These are phyloP conservation scores for Dascillus cervinus DNA, from an alignment of 2,888 invertebrate species.

Conservation along the genomic window DNA sequence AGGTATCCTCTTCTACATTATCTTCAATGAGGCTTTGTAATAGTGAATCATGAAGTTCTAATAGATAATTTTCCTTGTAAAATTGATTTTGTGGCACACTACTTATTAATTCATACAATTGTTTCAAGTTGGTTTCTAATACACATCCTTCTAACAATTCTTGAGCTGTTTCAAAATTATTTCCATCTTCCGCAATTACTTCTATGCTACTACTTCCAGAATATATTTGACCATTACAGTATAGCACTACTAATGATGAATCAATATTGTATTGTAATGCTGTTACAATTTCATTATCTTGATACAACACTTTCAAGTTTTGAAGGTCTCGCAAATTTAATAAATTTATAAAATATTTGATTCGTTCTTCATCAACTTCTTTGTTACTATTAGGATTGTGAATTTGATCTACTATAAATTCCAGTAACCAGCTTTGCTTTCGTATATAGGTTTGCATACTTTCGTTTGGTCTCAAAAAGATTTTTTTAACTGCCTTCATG, in stretches of 20 bases:
- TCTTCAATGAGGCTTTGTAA: conserved; percentile 52
- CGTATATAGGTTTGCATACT: conserved; percentile 56
- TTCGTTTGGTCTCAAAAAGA: conserved; percentile 40
- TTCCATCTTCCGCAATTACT: too few relatives aligned
- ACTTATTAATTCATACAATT: conserved; percentile 45
- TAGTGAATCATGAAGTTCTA: conserved; percentile 51
- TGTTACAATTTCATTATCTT: conserved; percentile 51
- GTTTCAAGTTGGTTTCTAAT: conserved; percentile 35
- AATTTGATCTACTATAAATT: conserved; percentile 59
- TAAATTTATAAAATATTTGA: conserved; percentile 53
- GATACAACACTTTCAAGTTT: conserved; percentile 47
- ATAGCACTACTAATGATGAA: conserved; percentile 22
- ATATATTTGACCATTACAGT: conserved; percentile 15
- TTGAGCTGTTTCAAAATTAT: conserved; percentile 30
- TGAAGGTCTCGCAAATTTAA: conserved; percentile 50
- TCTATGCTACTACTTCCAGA: conserved; percentile 16
- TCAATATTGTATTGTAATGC: conserved; percentile 50
- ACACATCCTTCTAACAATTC: conserved; percentile 30
- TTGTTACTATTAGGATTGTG: conserved; percentile 50
- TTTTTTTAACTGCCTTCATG: conserved; percentile 31
- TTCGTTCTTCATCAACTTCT: conserved; percentile 46
- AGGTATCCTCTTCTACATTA: conserved; percentile 42
- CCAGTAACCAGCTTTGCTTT: conserved; percentile 60
- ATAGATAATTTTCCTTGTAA: conserved; percentile 46
- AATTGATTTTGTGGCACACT: conserved; percentile 52